Evolutionary conservation across 2,888 invertebrate species (phyloP).

Genomic region (Calameuta pallipes): DNA sequence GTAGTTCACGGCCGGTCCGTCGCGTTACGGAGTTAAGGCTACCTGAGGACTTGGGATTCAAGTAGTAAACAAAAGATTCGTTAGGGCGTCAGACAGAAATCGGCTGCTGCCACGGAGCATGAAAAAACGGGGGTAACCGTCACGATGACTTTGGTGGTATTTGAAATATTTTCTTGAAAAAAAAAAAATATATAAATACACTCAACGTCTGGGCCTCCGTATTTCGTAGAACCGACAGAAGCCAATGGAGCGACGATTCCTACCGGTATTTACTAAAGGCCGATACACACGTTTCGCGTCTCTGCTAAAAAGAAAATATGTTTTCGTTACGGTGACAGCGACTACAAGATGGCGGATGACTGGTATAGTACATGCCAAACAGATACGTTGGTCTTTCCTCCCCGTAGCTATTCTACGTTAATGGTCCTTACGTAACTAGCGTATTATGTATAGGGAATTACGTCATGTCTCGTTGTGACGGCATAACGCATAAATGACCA

Average conservation of each 20-base stretch:
- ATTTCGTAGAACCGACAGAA: not conserved
- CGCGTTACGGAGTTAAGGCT: not conserved
- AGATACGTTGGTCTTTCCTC: not conserved
- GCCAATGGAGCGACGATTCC: not conserved
- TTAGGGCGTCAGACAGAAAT: not conserved
- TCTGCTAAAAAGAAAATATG: not conserved
- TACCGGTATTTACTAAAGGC: not conserved
- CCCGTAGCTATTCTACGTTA: not conserved
- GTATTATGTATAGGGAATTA: not conserved
- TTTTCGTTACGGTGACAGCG: slow-evolving; percentile 15
- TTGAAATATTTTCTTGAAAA: not conserved
- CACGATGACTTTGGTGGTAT: not conserved
- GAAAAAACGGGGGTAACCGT: slow-evolving; percentile 22
- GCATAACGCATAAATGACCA: not conserved
- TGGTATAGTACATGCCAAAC: not conserved
- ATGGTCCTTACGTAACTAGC: not conserved
- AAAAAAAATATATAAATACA: not conserved
- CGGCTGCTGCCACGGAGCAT: slow-evolving; percentile 24
- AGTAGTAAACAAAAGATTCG: not conserved
- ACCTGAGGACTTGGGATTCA: not conserved
- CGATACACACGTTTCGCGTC: not conserved
- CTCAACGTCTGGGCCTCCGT: not conserved
- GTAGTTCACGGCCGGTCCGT: slow-evolving; percentile 40
- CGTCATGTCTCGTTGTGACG: not conserved
- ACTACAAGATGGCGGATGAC: slow-evolving; percentile 15